Evolutionary conservation across 2,888 invertebrate genomes (phyloP).

Genomic region (Globia sparganii): DNA sequence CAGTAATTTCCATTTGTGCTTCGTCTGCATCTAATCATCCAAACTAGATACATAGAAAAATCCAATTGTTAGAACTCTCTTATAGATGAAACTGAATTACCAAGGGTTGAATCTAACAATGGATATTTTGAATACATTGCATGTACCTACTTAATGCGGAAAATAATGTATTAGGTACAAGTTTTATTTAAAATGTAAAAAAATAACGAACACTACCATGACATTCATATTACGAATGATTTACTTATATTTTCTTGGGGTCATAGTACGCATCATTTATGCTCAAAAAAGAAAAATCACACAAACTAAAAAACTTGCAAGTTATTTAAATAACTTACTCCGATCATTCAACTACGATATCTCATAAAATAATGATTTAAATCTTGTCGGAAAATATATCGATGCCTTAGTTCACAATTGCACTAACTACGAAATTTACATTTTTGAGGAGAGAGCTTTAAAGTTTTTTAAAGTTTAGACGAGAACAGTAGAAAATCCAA

Average conservation of each 20-base stretch:
- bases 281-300: neutral
- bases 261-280: slow-evolving; percentile 10
- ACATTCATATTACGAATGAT: slow-evolving; percentile 3
- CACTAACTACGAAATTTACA: too few species aligned
- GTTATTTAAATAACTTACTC: slow-evolving; percentile 5
- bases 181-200: slow-evolving; percentile 7
- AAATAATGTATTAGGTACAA: neutral
- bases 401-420: too few species aligned
- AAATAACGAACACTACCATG: neutral
- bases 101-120: neutral
- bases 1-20: neutral
- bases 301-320: slow-evolving; percentile 8
- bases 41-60: neutral
- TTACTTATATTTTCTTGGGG: neutral
- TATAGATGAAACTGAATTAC: neutral
- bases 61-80: neutral
- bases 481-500: too few species aligned
- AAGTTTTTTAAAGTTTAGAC: too few species aligned
- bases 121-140: neutral
- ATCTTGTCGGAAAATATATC: neutral
- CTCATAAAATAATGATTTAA: neutral
- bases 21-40: neutral
- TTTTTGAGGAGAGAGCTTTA: too few species aligned
- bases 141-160: neutral
- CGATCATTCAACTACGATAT: neutral